Evolutionary conservation across 2,888 invertebrate genomes (phyloP), one percentile per base, ranked within the genome.

Genomic region (Prostheceraeus crozeri): DNA sequence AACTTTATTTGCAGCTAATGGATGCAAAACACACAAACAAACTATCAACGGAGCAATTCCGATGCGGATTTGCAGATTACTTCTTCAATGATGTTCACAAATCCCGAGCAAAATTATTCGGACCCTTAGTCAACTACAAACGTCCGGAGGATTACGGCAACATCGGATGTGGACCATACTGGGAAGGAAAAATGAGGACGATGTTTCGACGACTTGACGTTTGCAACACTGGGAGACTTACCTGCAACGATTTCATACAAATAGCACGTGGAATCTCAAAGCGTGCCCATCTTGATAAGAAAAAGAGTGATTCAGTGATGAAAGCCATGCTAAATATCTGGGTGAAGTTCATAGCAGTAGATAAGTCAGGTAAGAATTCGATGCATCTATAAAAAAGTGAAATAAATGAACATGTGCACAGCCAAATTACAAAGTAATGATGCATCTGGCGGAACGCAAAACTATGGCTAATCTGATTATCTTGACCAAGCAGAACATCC

Each of bases 341-440:
- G 60, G 60, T 60, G 2, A 62, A 61, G 21, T 60, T 62, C 27
- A 62, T 60, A 21, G 60, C 60, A 21, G 61, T 60, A 19, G 60
- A 60, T 35, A 61, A 62, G 16, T 23, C 23, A 10, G 60, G 60
- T 60, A 27, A 63, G n/a, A n/a, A n/a, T n/a, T n/a, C n/a, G n/a
- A n/a, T n/a, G n/a, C n/a, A n/a, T n/a, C n/a, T n/a, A n/a, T n/a
- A n/a, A n/a, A n/a, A n/a, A n/a, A n/a, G n/a, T n/a, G n/a, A n/a
- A n/a, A n/a, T n/a, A n/a, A n/a, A n/a, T n/a, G n/a, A n/a, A n/a
- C n/a, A n/a, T n/a, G n/a, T n/a, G n/a, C n/a, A n/a, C n/a, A n/a
- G n/a, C n/a, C n/a, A n/a, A n/a, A n/a, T n/a, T n/a, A n/a, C n/a
- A n/a, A n/a, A n/a, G n/a, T n/a, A n/a, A n/a, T n/a, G n/a, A n/a